Base-by-base conservation (phyloP, 2,888 invertebrate genomes). In the Chrysodeixis includens region DNA sequence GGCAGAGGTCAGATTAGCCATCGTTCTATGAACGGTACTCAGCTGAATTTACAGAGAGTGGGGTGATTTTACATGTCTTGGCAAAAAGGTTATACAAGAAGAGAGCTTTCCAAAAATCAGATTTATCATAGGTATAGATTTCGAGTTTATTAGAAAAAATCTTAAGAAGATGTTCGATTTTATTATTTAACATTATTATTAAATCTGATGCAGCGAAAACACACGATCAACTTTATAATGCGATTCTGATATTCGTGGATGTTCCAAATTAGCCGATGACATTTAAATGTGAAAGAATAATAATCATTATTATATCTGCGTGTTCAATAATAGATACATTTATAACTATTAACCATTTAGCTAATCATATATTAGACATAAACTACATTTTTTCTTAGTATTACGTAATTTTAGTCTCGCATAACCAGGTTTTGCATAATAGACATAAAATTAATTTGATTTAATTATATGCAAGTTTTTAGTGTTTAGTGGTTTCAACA, bases 401-500 rank as follows among this genome's bases (percentile, higher is more conserved):
- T 49, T 49, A 49, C 46, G 20, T 49, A 18, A 49, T 49, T 49
- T 49, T 8, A 9, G 18, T 9, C 46, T 46, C 20, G 46, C 20
- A 18, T 20, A 49, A 49, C 10, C 10, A 49, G 20, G 16, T 20
- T 49, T 49, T 49, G 46, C 46, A 49, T 49, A 49, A 49, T 49
- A 49, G 10, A 49, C 46, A 49, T 49, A 10, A 20, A 49, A 49
- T 10, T 44, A 16, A 10, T 20, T 40, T 20, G 20, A 49, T 20
- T 49, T 49, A 49, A 49, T 49, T 20, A 49, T 20, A 49, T 49
- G 9, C 46, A 49, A 20, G 46, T 49, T 49, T 18, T 49, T 18
- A 18, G 20, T 49, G 20, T 20, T 49, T 10, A 49, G 46, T 20
- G 0, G 20, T 49, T 49, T 20, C 20, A 18, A 49, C 18, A 49